Evolutionary conservation across 1,140 invertebrate species (phyloP), one percentile per base, ranked within the genome.

Genomic region (Ips nitidus): DNA sequence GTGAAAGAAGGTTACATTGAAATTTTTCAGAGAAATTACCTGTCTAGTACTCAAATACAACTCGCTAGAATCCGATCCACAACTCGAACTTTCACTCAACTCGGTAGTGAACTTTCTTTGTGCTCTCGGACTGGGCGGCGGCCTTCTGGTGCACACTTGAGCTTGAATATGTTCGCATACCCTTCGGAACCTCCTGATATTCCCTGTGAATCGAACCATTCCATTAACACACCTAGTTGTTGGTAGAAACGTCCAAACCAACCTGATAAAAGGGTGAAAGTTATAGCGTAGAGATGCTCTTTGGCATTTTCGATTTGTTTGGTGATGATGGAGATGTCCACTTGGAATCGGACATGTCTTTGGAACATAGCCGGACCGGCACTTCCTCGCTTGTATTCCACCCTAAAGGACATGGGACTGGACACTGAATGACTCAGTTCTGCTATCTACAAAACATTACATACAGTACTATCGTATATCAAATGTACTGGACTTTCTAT

Each of bases 401-500:
- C 96, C 71, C 94, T 89, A 83, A 99, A 99, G 2, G 95, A 97
- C 86, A 97, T 97, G 42, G 97, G 95, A 73, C 94, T 97, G n/a
- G 95, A 89, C 1, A 99, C 97, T 77, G 94, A 98, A 84, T 99
- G 98, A 75, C 94, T 97, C 76, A 99, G 82, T 82, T 99, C 98
- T 8, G 96, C 92, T 87, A 98, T 98, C 95, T 98, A 82, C 22
- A 22, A 22, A 22, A 22, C 0, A 22, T 22, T 22, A 1, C 84
- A 87, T 66, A 47, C 45, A 56, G 1, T 7, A 22, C 3, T 1
- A 47, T 37, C 45, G 22, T 3, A 1, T 50, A 50, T 50, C 1
- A 50, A 50, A 8, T 0, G 3, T 50, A 50, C 4, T 3, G 1
- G 7, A 50, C 22, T 50, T 50, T 50, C 3, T 8, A 22, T 50